Conservation (phyloP, 37 sponge, comb jelly and placozoan species). For the Beroe ovata region DNA sequence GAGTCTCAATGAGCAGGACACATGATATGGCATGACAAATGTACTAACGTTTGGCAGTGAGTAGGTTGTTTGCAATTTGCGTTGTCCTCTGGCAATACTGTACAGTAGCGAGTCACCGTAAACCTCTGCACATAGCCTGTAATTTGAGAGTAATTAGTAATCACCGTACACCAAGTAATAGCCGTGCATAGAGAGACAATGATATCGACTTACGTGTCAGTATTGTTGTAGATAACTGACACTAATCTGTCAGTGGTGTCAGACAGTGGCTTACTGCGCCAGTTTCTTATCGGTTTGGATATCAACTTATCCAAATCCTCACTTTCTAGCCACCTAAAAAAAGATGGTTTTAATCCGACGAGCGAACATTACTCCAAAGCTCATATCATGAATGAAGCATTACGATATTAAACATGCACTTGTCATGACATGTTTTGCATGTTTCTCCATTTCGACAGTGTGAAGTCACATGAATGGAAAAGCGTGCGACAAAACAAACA, state of each 20-base stretch:
- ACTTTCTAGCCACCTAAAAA: constrained; percentile 46
- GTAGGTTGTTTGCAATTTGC: not conserved
- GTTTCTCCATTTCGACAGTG: too few relatives aligned
- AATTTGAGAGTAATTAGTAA: too few relatives aligned
- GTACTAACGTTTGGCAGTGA: not conserved
- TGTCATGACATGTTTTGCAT: too few relatives aligned
- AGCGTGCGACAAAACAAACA: not conserved
- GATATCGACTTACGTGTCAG: not conserved
- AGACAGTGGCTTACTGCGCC: constrained; percentile 8
- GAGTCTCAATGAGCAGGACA: too few relatives aligned
- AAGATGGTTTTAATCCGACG: not conserved
- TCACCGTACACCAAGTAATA: too few relatives aligned
- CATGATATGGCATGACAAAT: too few relatives aligned
- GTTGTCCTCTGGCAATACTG: constrained; percentile 4
- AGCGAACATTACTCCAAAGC: not conserved
- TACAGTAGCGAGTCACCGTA: constrained; percentile 9
- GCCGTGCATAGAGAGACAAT: not conserved
- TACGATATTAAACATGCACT: too few relatives aligned
- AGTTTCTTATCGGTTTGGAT: not conserved
- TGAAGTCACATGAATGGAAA: too few relatives aligned
- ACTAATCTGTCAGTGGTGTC: constrained; percentile 35
- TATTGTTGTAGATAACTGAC: constrained; percentile 51
- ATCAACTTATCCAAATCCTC: constrained; percentile 34
- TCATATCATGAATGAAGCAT: too few relatives aligned
- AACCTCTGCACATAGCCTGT: constrained; percentile 20